Conservation (phyloP, 2,888 invertebrate species). For the Eutolmus rufibarbis region DNA sequence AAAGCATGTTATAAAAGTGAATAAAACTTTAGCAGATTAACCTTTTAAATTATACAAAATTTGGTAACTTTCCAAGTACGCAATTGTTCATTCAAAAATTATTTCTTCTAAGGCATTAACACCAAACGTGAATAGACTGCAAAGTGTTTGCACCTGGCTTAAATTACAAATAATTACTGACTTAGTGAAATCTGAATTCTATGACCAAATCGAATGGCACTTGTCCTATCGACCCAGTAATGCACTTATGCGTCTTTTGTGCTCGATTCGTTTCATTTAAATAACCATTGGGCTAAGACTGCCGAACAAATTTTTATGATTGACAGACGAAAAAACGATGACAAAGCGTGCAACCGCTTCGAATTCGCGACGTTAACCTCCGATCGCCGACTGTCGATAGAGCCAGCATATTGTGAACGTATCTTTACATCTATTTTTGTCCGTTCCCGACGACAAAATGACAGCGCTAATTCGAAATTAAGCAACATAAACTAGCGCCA, state of each 20-base stretch:
- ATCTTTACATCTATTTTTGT: not conserved
- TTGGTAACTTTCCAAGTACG: not conserved
- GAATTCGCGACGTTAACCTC: not conserved
- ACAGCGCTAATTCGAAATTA: not conserved
- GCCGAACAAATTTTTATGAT: not conserved
- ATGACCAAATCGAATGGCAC: not conserved
- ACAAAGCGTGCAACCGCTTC: not conserved
- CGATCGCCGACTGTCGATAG: not conserved
- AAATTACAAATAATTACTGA: not conserved
- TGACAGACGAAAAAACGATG: not conserved
- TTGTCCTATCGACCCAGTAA: not conserved
- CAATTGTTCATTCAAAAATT: not conserved
- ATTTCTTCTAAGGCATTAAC: not conserved
- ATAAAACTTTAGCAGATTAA: not conserved
- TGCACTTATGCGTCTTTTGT: not conserved
- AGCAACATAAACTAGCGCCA: not conserved
- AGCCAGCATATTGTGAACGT: not conserved
- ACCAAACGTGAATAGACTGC: not conserved
- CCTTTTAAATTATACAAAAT: not conserved
- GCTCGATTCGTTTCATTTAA: not conserved
- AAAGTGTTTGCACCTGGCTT: not conserved
- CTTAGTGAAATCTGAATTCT: not conserved
- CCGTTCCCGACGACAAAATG: not conserved
- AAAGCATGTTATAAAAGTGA: not conserved
- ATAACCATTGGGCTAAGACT: not conserved